phyloP scores from a whole-genome alignment of 2,113 vertebrate species.

The Motacilla alba region DNA sequence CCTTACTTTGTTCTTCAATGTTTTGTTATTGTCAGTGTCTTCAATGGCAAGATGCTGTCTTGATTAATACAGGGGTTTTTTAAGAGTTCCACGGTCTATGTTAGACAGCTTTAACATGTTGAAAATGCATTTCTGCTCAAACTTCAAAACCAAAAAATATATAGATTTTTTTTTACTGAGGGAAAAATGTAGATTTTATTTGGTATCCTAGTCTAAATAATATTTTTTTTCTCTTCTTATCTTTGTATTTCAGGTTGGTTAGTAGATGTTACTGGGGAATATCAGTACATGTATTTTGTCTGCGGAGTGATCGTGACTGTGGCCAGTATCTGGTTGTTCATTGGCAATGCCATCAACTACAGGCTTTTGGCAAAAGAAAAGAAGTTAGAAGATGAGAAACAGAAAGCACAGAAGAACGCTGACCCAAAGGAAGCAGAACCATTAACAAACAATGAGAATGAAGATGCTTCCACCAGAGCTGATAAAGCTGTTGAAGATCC shows the following conservation, averaged over 20 bases:
- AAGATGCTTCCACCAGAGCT: slow-evolving; percentile 56
- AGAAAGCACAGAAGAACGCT: slow-evolving; percentile 53
- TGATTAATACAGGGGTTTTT: background rate
- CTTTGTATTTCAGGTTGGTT: slow-evolving; percentile 84
- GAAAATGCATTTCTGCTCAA: background rate
- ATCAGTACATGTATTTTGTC: slow-evolving; percentile 92
- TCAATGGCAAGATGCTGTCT: background rate
- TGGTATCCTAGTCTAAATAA: background rate
- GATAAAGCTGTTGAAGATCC: slow-evolving; percentile 54
- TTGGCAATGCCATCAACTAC: slow-evolving; percentile 95
- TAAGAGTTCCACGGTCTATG: background rate
- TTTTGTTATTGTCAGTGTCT: background rate
- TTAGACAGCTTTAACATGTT: background rate
- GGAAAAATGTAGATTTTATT: background rate
- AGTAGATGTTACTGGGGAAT: slow-evolving; percentile 89
- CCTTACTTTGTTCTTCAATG: background rate
- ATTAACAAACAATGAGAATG: slow-evolving; percentile 56
- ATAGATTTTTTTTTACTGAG: background rate
- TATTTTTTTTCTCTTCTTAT: background rate
- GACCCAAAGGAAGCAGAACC: slow-evolving; percentile 72
- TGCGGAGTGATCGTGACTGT: slow-evolving; percentile 86
- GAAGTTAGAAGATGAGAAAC: slow-evolving; percentile 72
- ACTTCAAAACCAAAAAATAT: background rate
- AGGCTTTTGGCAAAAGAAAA: slow-evolving; percentile 87
- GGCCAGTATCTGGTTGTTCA: slow-evolving; percentile 91